Conservation (phyloP, 1,140 invertebrate species). For the Sarcophaga bullata region DNA sequence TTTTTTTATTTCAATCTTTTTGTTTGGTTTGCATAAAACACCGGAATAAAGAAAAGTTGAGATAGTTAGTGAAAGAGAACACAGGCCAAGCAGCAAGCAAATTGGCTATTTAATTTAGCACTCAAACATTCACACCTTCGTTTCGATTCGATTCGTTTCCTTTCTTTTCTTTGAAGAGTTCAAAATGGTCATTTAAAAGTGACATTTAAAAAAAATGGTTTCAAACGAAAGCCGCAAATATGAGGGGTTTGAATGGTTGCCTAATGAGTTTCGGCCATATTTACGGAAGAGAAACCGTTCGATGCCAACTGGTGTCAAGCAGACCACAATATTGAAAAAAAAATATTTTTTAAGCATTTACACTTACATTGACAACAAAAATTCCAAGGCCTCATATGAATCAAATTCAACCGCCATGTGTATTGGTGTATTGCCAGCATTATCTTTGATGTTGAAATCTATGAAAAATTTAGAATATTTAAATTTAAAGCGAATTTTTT, state of each 20-base stretch:
- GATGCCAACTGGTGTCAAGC: background rate
- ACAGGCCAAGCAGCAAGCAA: background rate
- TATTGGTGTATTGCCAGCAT: constrained; percentile 81
- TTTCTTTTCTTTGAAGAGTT: no score
- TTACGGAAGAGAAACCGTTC: background rate
- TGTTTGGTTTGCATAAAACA: background rate
- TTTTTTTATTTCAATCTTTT: background rate
- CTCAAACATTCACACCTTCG: no score
- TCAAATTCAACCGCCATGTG: constrained; percentile 83
- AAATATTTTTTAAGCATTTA: background rate
- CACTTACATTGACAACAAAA: constrained; percentile 77
- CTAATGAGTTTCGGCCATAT: background rate
- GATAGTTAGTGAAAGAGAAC: background rate
- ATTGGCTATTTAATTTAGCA: constrained; percentile 6
- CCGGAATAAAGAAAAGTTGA: background rate
- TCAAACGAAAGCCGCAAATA: background rate
- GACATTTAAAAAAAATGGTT: background rate
- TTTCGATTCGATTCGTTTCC: no score
- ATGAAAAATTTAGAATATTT: background rate
- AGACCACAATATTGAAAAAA: background rate
- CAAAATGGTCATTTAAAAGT: background rate
- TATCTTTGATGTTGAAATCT: constrained; percentile 82
- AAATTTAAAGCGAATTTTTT: constrained; percentile 1
- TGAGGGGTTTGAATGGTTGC: background rate
- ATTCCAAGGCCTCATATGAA: constrained; percentile 76